phyloP scores from a whole-genome alignment of 2,113 vertebrate species.

The Alligator mississippiensis region DNA sequence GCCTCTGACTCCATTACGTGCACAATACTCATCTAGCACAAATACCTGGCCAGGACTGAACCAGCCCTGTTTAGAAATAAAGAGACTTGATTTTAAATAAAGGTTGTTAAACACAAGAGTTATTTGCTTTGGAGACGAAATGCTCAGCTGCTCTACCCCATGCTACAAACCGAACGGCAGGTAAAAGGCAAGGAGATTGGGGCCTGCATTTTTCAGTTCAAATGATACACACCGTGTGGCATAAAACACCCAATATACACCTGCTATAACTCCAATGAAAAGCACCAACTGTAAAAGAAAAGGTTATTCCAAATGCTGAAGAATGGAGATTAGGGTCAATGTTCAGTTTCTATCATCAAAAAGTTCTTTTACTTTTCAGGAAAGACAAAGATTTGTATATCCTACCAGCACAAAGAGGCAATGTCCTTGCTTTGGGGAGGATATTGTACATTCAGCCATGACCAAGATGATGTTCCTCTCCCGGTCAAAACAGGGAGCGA shows the following conservation, averaged over 20 bases:
- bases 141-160: constrained; percentile 52
- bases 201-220: not conserved
- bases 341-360: constrained; percentile 31
- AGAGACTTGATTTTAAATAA: constrained; percentile 80
- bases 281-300: constrained; percentile 34
- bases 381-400: constrained; percentile 38
- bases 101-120: constrained; percentile 55
- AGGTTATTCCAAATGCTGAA: constrained; percentile 23
- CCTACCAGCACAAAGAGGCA: not conserved
- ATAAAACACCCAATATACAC: constrained; percentile 15
- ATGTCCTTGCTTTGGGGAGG: not conserved
- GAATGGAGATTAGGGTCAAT: constrained; percentile 6
- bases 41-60: constrained; percentile 99
- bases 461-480: not conserved
- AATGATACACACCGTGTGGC: not conserved
- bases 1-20: constrained; percentile 95
- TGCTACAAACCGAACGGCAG: constrained; percentile 19
- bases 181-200: not conserved
- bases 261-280: constrained; percentile 1
- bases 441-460: not conserved
- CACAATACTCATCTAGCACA: constrained; percentile 98
- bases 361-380: constrained; percentile 26
- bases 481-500: not conserved
- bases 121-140: constrained; percentile 50
- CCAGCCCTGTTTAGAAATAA: constrained; percentile 91